These are phyloP conservation scores for Hemicrepidius hirtus DNA, from an alignment of 2,888 invertebrate species.

Conservation along the genomic window DNA sequence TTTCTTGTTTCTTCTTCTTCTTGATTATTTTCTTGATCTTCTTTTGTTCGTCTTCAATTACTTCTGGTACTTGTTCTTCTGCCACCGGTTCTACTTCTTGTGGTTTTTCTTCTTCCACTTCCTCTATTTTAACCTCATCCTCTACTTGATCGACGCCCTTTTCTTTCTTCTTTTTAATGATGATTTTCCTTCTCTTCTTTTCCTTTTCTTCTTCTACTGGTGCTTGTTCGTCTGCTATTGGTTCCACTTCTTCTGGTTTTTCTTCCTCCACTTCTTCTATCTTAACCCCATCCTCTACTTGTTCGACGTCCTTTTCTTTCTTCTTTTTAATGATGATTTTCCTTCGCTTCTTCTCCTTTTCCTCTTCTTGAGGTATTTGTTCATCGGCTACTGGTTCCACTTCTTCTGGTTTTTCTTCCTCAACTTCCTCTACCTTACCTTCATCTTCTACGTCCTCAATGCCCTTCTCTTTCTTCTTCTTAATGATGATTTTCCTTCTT, in stretches of 20 bases:
- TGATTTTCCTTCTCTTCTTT: slow-evolving; percentile 57
- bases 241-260: slow-evolving; percentile 48
- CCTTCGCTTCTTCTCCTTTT: slow-evolving; percentile 70
- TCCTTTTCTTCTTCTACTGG: slow-evolving; percentile 63
- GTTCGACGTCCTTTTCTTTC: slow-evolving; percentile 44
- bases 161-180: slow-evolving; percentile 58
- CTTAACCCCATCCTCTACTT: slow-evolving; percentile 54
- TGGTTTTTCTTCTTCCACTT: slow-evolving; percentile 55
- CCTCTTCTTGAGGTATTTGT: slow-evolving; percentile 59
- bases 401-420: slow-evolving; percentile 23
- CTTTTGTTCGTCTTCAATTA: slow-evolving; percentile 68
- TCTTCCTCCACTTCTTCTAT: slow-evolving; percentile 62
- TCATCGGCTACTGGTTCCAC: slow-evolving; percentile 41
- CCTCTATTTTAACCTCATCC: slow-evolving; percentile 50
- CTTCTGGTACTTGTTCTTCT: slow-evolving; percentile 52
- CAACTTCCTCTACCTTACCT: slow-evolving; percentile 59
- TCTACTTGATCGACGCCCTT: slow-evolving; percentile 54
- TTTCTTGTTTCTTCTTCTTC: slow-evolving; percentile 60
- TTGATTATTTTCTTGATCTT: slow-evolving; percentile 71
- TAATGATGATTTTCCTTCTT: slow-evolving; percentile 61
- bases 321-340: slow-evolving; percentile 64
- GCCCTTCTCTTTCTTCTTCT: slow-evolving; percentile 57
- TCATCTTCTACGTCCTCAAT: slow-evolving; percentile 12
- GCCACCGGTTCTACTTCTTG: slow-evolving; percentile 16
- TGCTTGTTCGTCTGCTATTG: slow-evolving; percentile 59